Evolutionary conservation across 2,888 invertebrate species (phyloP), one percentile per base, ranked within the genome.

Genomic region (Belgica antarctica): DNA sequence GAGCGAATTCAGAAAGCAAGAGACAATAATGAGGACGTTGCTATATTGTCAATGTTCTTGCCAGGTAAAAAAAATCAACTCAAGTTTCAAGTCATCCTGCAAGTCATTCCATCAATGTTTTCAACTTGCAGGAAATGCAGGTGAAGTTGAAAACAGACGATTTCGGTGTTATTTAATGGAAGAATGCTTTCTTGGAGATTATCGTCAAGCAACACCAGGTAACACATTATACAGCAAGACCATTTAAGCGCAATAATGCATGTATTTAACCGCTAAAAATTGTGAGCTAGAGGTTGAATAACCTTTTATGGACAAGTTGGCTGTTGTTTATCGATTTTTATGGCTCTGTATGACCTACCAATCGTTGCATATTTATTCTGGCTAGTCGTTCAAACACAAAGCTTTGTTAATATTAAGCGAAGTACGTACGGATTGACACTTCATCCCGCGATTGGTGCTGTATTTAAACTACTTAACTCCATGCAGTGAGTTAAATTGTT

Each of bases 11-110:
- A 86, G 74, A 84, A 86, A 77, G 90, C 92, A 72, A 85, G 87
- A 81, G 90, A 91, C 75, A 87, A 87, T 77, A 90, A 92, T 80
- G 92, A 93, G 81, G 94, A 94, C 81, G 87, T 93, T 72, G 93
- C 93, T 69, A 87, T 94, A 75, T 82, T 93, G 75, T 90, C 92
- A 73, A 91, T 92, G 88, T 89, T 93, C 76, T 82, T 92, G 72
- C 88, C 92, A 59, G n/a, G n/a, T n/a, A n/a, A n/a, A n/a, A n/a
- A n/a, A n/a, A n/a, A n/a, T n/a, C n/a, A n/a, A n/a, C n/a, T n/a
- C n/a, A n/a, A n/a, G n/a, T n/a, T n/a, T n/a, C n/a, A n/a, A n/a
- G n/a, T n/a, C n/a, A n/a, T n/a, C n/a, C n/a, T n/a, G n/a, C n/a
- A n/a, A n/a, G n/a, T n/a, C n/a, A n/a, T n/a, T n/a, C n/a, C n/a